Base-by-base conservation (phyloP, 2,888 invertebrate species). In the Synergus japonicus region DNA sequence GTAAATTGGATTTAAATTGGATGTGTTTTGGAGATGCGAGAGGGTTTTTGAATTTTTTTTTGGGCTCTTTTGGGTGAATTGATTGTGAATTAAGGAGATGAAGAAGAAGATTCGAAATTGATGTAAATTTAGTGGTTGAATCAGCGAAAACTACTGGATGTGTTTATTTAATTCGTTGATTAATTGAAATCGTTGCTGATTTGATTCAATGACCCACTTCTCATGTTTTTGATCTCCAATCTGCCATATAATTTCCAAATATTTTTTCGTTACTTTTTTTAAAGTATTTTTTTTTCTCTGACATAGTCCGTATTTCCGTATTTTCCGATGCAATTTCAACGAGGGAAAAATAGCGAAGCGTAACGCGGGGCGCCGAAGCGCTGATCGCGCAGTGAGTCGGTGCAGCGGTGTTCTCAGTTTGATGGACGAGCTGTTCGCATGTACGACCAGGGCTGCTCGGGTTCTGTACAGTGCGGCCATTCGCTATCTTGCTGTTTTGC, bases 351-450 rank as follows among this genome's bases (percentile, higher is more conserved):
- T 60, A 60, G 80, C 83, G 83, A 81, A 78, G 81, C 80, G 82
- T 73, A 73, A 73, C 73, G 73, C 73, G 54, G 54, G 69, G 49
- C 73, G 73, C 54, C 15, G 69, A 49, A 49, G 49, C 49, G 37
- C 69, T 69, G 73, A 77, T 77, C 82, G 81, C 82, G 81, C 79
- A 65, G 79, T 80, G 82, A 79, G 69, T 79, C 78, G 79, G 79
- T 81, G 79, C 79, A 81, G 78, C 76, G 76, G 80, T 84, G 85
- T 86, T 85, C 88, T 84, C 88, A 85, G 87, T 91, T 91, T 91
- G 91, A 91, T 91, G 90, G 86, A 91, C 90, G 91, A 91, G 89
- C 90, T 88, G 88, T 90, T 91, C 89, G 90, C 91, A 90, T 90
- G 90, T 90, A 89, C 84, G 79, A 81, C 82, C 81, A 79, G 54